Conservation (phyloP, 2,113 vertebrate genomes). For the Microtus ochrogaster region DNA sequence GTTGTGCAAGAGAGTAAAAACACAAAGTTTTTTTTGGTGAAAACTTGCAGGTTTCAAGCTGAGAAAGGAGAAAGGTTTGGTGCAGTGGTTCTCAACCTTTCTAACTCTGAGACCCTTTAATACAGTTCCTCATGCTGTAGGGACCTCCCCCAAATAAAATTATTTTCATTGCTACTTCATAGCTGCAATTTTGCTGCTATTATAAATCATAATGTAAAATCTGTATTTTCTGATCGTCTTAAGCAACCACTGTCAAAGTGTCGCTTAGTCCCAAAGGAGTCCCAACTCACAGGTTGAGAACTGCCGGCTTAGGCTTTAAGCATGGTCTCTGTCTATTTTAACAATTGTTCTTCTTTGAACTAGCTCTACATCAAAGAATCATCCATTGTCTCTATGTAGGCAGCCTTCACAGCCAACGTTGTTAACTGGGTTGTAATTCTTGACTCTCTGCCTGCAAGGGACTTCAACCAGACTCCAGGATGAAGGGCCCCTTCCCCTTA, state of each 20-base stretch:
- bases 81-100: neutral
- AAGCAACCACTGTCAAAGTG: neutral
- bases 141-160: neutral
- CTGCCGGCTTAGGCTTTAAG: neutral
- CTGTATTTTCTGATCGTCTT: neutral
- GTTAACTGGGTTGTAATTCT: neutral
- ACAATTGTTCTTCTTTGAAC: neutral
- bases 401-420: neutral
- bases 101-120: neutral
- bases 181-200: neutral
- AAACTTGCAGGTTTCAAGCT: neutral
- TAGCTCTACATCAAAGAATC: neutral
- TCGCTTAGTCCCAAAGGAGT: neutral
- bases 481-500: neutral
- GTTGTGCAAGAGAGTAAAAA: neutral
- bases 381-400: neutral
- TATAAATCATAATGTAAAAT: neutral
- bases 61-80: neutral
- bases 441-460: neutral
- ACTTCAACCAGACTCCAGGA: neutral
- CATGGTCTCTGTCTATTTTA: neutral
- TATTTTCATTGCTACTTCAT: neutral
- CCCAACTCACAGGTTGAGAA: neutral
- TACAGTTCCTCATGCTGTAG: neutral
- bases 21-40: neutral